A percentile compares a stretch with the other conserved stretches of the same genome.
These are phyloP conservation scores for Temnothorax longispinosus DNA, from an alignment of 1,140 invertebrate genomes.

Conservation along the genomic window DNA sequence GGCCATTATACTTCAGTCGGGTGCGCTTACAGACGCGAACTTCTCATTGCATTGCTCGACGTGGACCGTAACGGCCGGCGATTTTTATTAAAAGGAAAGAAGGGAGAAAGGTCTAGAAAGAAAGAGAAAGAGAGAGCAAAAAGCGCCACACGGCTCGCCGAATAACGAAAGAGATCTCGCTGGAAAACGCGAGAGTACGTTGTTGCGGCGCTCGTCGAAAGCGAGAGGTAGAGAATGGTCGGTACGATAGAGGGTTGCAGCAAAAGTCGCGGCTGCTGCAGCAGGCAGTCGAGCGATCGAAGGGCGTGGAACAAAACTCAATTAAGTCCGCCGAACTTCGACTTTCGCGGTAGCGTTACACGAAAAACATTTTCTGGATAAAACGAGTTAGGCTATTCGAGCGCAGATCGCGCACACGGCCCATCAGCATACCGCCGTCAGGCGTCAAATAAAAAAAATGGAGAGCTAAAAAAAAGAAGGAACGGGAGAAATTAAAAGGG, in stretches of 20 bases:
- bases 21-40: conserved; percentile 3
- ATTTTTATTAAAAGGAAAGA: conserved; percentile 47
- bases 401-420: conserved; percentile 62
- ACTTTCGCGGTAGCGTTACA: conserved; percentile 69
- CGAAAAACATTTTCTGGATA: conserved; percentile 73
- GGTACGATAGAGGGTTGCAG: conserved; percentile 4
- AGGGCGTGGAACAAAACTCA: conserved; percentile 74
- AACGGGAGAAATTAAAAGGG: conserved; percentile 20
- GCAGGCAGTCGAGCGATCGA: conserved; percentile 68
- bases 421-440: conserved; percentile 24
- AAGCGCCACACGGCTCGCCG: conserved; percentile 16
- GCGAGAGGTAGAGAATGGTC: background rate
- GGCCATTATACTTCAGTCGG: conserved; percentile 3
- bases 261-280: conserved; percentile 37
- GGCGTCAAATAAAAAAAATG: background rate
- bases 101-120: conserved; percentile 18
- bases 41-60: conserved; percentile 30
- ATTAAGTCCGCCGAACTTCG: conserved; percentile 73
- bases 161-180: conserved; percentile 31
- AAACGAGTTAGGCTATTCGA: conserved; percentile 73
- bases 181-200: conserved; percentile 37
- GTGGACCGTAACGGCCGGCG: conserved; percentile 28
- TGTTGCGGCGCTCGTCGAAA: background rate
- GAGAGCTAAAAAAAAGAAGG: background rate
- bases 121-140: conserved; percentile 48